phyloP scores from a whole-genome alignment of 2,888 invertebrate species.

The Aphelenchoides bicaudatus region DNA sequence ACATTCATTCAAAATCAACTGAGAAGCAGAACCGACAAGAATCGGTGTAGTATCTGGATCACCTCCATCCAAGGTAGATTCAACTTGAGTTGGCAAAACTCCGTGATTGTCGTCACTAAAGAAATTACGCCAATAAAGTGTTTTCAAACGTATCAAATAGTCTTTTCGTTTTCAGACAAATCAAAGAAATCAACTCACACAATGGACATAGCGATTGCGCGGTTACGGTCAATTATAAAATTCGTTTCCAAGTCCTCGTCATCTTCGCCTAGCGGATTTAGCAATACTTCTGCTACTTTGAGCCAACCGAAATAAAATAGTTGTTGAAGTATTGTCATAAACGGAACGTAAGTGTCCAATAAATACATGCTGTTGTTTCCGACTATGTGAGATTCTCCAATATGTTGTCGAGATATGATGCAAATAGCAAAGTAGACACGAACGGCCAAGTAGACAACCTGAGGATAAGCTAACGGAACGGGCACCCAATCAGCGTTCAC shows the following conservation, averaged over 20 bases:
- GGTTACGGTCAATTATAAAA: constrained; percentile 30
- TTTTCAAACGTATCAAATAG: not conserved
- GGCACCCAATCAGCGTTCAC: constrained; percentile 38
- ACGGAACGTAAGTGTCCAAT: constrained; percentile 42
- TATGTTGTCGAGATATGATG: constrained; percentile 40
- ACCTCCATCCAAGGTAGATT: too few relatives aligned
- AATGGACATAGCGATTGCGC: not conserved
- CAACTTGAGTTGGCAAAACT: too few relatives aligned
- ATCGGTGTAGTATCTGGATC: constrained; percentile 13
- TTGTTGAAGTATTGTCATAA: constrained; percentile 52
- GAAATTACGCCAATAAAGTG: too few relatives aligned
- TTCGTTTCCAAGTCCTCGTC: constrained; percentile 51
- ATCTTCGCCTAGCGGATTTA: constrained; percentile 53
- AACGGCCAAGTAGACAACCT: constrained; percentile 45
- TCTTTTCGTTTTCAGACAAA: not conserved
- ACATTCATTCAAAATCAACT: constrained; percentile 9
- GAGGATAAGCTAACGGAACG: constrained; percentile 48
- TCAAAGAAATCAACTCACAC: not conserved
- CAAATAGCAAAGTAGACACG: constrained; percentile 46
- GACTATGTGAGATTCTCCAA: not conserved
- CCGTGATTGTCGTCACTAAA: too few relatives aligned
- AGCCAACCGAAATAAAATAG: constrained; percentile 56
- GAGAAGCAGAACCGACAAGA: constrained; percentile 27
- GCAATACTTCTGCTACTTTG: constrained; percentile 51
- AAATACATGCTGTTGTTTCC: not conserved